phyloP scores from a whole-genome alignment of 2,113 vertebrate genomes.

The Malurus melanocephalus region DNA sequence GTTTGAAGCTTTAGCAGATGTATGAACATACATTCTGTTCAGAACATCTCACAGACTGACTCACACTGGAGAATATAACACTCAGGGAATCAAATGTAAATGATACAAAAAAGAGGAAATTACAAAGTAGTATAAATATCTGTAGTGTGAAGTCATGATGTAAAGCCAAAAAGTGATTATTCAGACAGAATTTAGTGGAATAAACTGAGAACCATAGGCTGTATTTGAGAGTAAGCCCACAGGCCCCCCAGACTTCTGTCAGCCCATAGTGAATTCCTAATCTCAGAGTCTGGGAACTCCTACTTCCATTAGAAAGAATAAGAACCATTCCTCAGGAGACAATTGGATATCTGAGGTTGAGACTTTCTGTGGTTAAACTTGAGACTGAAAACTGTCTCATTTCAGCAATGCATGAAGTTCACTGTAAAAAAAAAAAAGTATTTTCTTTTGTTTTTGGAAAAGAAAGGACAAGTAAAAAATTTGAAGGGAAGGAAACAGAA shows the following conservation, averaged over 20 bases:
- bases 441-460: background rate
- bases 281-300: background rate
- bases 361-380: background rate
- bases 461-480: background rate
- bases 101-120: background rate
- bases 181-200: background rate
- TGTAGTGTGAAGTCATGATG: background rate
- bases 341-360: background rate
- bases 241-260: background rate
- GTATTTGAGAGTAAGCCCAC: background rate
- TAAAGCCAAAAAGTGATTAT: background rate
- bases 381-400: background rate
- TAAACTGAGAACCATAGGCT: background rate
- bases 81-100: background rate
- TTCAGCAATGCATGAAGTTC: background rate
- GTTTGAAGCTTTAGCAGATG: background rate
- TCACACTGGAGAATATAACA: background rate
- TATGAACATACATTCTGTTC: background rate
- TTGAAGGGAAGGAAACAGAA: background rate
- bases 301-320: background rate
- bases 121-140: background rate
- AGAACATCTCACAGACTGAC: background rate
- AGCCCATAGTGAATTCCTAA: background rate
- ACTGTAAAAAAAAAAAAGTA: fast-evolving
- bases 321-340: background rate